A percentile compares a stretch with the other conserved stretches of the same genome.
These are phyloP conservation scores for Agrochola circellaris DNA, from an alignment of 2,888 invertebrate genomes.

Conservation along the genomic window DNA sequence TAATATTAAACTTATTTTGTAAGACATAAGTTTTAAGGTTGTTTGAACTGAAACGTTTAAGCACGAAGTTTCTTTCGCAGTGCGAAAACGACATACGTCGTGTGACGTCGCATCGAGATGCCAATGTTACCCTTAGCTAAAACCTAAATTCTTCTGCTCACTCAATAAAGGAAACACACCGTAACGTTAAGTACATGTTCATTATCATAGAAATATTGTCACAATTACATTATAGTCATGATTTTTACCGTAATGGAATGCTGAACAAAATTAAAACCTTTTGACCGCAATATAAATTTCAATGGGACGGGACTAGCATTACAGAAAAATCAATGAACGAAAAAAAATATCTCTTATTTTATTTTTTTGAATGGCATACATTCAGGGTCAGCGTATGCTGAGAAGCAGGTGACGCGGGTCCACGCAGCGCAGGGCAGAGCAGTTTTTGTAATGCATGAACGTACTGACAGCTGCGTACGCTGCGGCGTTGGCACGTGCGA, in stretches of 20 bases:
- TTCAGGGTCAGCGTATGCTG: no score
- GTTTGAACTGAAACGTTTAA: neutral
- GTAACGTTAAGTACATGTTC: constrained; percentile 31
- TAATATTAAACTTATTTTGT: neutral
- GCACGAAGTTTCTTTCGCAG: neutral
- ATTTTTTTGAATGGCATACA: neutral
- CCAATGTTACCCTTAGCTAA: neutral
- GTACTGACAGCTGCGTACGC: no score
- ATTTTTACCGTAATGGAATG: constrained; percentile 30
- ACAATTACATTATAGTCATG: constrained; percentile 41
- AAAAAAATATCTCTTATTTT: neutral
- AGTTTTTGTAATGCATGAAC: no score
- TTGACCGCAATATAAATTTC: constrained; percentile 6
- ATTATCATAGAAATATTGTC: constrained; percentile 54
- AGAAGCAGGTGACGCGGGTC: no score
- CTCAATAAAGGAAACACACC: constrained; percentile 15
- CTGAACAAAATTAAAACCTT: neutral
- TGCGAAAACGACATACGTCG: neutral
- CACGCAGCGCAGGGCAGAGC: no score
- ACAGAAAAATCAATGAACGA: neutral
- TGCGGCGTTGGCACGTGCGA: no score
- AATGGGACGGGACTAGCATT: neutral
- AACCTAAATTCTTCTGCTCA: neutral
- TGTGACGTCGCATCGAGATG: neutral
- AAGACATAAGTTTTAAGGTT: neutral